Evolutionary conservation across 2,888 invertebrate genomes (phyloP), one percentile per base, ranked within the genome.

Genomic region (Spatulosminthurus flaviceps): DNA sequence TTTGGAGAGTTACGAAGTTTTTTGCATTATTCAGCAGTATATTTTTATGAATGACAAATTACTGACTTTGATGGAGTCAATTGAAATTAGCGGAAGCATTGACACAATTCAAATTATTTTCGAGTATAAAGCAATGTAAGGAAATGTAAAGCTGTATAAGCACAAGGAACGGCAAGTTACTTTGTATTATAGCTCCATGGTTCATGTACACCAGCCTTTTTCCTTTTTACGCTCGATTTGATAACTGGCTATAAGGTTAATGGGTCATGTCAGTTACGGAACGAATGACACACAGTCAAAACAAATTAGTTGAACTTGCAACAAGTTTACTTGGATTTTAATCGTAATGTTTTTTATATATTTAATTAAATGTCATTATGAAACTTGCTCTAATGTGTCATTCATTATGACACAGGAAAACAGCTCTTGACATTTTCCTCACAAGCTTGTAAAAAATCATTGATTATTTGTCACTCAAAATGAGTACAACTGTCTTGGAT

Each of bases 301-400:
- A 61, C n/a, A 66, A n/a, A 75, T 67, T 28, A 66, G 26, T 76
- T 76, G 76, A 76, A 76, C 76, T 67, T 76, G 67, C 66, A 76
- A 66, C 74, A n/a, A n/a, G n/a, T 67, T 22, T 76, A 22, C 16
- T 64, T 76, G 26, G 26, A 43, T 42, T 29, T 26, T n/a, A n/a
- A n/a, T n/a, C n/a, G n/a, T n/a, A n/a, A n/a, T n/a, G n/a, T n/a
- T n/a, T 72, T 51, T 1, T n/a, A 16, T 26, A 22, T 28, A 28
- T 28, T 26, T 19, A 70, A 41, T 70, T 41, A 70, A 29, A 34
- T 21, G 19, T 19, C 69, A 69, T 29, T 69, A 51, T 51, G 51
- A 13, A 51, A 51, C 34, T 21, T 19, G 34, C 29, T n/a, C 28
- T 66, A 26, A 24, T 24, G 19, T 60, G n/a, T 4, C 60, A 60